A percentile compares a stretch with the other conserved stretches of the same genome.
phyloP scores from a whole-genome alignment of 2,113 vertebrate species.

The Poeciliopsis turrubarensis region DNA sequence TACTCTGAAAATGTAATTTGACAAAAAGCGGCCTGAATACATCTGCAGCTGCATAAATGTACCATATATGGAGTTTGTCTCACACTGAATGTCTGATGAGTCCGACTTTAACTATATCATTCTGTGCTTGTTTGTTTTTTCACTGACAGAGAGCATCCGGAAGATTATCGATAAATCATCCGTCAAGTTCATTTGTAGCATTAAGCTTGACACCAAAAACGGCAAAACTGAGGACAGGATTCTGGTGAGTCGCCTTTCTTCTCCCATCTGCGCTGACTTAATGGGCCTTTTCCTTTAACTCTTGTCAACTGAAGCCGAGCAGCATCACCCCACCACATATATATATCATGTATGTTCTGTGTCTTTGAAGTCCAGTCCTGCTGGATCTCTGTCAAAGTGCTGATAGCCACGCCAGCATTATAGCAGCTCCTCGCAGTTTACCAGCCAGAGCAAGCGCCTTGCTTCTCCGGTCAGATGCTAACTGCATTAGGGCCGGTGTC shows the following conservation, averaged over 20 bases:
- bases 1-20: neutral
- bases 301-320: conserved; percentile 13
- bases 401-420: conserved; percentile 10
- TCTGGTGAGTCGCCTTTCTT: conserved; percentile 68
- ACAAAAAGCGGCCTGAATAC: neutral
- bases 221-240: conserved; percentile 80
- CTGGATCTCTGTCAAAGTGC: conserved; percentile 18
- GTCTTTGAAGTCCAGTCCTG: conserved; percentile 38
- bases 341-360: conserved; percentile 34
- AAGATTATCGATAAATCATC: conserved; percentile 79
- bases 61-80: neutral
- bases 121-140: neutral
- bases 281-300: conserved; percentile 11
- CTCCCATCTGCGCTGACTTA: neutral
- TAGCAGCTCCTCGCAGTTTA: conserved; percentile 17
- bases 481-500: conserved; percentile 7
- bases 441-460: neutral
- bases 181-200: conserved; percentile 76
- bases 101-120: neutral
- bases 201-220: conserved; percentile 79
- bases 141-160: conserved; percentile 79
- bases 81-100: neutral
- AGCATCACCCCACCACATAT: conserved; percentile 23
- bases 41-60: neutral
- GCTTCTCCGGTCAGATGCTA: conserved; percentile 7